Evolutionary conservation across 2,888 invertebrate species (phyloP).

Genomic region (Ophraella communa): DNA sequence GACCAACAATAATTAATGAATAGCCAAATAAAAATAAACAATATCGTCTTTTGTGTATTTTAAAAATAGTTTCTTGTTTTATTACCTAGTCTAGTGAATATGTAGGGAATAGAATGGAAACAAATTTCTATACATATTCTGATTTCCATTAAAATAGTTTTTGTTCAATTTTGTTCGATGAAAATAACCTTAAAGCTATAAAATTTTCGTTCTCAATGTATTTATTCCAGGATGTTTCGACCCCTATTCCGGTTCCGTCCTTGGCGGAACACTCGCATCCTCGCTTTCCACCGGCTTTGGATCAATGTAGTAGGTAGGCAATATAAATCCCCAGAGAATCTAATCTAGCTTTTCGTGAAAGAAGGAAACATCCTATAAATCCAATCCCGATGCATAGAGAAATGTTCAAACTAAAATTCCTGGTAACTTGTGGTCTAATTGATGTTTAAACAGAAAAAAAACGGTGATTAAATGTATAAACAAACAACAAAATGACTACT

Average conservation of each 20-base stretch:
- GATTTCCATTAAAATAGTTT: not conserved
- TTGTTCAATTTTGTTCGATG: not conserved
- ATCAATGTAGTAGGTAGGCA: constrained; percentile 33
- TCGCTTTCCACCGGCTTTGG: constrained; percentile 18
- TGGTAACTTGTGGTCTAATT: not conserved
- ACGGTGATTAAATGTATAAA: not conserved
- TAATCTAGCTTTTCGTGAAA: constrained; percentile 13
- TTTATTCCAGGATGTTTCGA: not conserved
- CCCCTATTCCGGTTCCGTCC: constrained; percentile 7
- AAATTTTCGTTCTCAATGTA: not conserved
- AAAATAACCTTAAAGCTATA: not conserved
- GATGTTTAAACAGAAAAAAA: constrained; percentile 1
- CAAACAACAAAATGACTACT: not conserved
- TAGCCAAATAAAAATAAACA: too few relatives aligned
- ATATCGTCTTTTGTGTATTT: not conserved
- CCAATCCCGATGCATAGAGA: constrained; percentile 5
- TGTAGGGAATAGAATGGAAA: not conserved
- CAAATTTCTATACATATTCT: not conserved
- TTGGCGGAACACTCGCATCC: constrained; percentile 11
- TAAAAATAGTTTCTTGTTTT: not conserved
- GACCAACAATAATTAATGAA: too few relatives aligned
- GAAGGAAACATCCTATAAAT: constrained; percentile 4
- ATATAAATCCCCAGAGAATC: constrained; percentile 31
- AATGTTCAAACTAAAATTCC: constrained; percentile 1
- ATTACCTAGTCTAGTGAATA: too few relatives aligned